Percentiles rank a stretch among this genome's conserved stretches.
These are phyloP conservation scores for Ondatra zibethicus DNA, from an alignment of 2,113 vertebrate species.

Conservation along the genomic window DNA sequence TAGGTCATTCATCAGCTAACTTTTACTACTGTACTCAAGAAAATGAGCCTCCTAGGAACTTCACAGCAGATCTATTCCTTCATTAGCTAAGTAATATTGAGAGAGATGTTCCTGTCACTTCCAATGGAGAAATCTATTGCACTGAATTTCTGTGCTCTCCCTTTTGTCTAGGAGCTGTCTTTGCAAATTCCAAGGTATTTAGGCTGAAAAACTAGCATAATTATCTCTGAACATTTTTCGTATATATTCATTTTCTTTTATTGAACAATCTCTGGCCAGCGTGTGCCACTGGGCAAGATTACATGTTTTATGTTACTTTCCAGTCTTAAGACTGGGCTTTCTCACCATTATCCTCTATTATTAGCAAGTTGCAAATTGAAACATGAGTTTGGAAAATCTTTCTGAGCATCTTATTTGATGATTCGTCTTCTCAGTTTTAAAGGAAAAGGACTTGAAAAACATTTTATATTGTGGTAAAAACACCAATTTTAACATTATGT, in stretches of 20 bases:
- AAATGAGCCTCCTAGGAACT: slow-evolving; percentile 93
- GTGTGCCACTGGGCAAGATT: slow-evolving; percentile 62
- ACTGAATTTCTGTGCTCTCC: slow-evolving; percentile 83
- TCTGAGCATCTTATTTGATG: slow-evolving; percentile 54
- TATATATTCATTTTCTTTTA: slow-evolving; percentile 75
- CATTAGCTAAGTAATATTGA: slow-evolving; percentile 95
- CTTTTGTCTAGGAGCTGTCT: slow-evolving; percentile 86
- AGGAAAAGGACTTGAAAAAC: slow-evolving; percentile 18
- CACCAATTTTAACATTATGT: slow-evolving; percentile 10
- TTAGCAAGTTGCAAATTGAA: slow-evolving; percentile 71
- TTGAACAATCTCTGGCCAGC: slow-evolving; percentile 5
- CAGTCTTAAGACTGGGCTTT: slow-evolving; percentile 14
- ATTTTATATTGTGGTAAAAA: neutral
- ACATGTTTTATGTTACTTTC: slow-evolving; percentile 53
- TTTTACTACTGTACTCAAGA: slow-evolving; percentile 92
- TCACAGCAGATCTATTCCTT: slow-evolving; percentile 89
- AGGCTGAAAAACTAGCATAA: slow-evolving; percentile 82
- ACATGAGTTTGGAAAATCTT: slow-evolving; percentile 61
- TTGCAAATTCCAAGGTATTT: slow-evolving; percentile 86
- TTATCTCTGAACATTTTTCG: slow-evolving; percentile 74
- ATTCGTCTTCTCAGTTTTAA: slow-evolving; percentile 44
- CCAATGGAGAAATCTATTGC: slow-evolving; percentile 86
- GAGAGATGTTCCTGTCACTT: slow-evolving; percentile 90
- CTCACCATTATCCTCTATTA: neutral
- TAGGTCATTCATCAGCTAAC: slow-evolving; percentile 95